Base-by-base conservation (phyloP, 2,113 vertebrate genomes). In the Platysteira castanea region DNA sequence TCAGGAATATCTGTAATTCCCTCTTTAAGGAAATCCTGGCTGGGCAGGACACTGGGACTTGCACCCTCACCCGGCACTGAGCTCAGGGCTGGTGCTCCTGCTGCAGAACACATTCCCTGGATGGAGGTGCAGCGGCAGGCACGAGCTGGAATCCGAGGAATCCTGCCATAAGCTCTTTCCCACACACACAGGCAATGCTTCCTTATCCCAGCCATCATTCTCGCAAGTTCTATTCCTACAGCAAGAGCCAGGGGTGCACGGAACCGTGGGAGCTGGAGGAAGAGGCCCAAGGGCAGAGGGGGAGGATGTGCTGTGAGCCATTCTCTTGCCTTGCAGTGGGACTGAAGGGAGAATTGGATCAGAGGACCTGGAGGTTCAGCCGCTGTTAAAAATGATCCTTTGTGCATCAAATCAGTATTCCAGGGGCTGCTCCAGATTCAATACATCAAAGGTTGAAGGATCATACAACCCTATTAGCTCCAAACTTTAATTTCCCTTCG, bases 401-500 rank as follows among this genome's bases (percentile, higher is more conserved):
- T 88, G 84, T 97, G 89, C 92, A 85, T 94, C 91, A 79, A 91
- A 96, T 98, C 97, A 97, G 97, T 97, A 98, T 98, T 98, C 98
- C 91, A 83, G 52, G 52, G 95, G 87, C 96, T 89, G 57, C 78
- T 83, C 91, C 82, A 79, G 90, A 96, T 95, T 95, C 97, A 95
- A 98, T 98, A 98, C 97, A 98, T 98, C 97, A 98, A 96, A 97
- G 98, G 97, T 78, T 97, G 97, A 98, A 98, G 97, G 97, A 98
- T 98, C 96, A 97, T 96, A 98, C 96, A 98, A 98, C 97, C 98
- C 97, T 98, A 98, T 98, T 98, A 98, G 97, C 98, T 97, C 89
- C 97, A 97, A 98, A 98, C 96, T 98, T 98, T 98, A 98, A 98
- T 98, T 98, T 98, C 97, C 98, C 98, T 98, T 98, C 96, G 97